Base-by-base conservation (phyloP, 30 jellyfish, hydroid and myxozoan species). In the Turritopsis rubra region DNA sequence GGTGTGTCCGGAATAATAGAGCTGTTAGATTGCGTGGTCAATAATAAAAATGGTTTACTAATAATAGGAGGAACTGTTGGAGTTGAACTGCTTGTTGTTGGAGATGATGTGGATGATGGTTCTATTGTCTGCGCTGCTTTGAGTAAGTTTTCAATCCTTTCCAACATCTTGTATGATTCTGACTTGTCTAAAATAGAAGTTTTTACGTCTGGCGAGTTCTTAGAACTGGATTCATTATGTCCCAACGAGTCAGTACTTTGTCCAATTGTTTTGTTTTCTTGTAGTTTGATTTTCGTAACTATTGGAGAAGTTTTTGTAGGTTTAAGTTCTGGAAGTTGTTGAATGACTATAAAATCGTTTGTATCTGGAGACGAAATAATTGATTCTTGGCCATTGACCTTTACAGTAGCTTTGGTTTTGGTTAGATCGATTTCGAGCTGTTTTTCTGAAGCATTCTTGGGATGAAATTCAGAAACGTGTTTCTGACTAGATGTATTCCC, bases 31-130 rank as follows among this genome's bases (percentile, higher is more conserved):
- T 41, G 60, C 5, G 9, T 41, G 60, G 60, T 3, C 60, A 41
- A 13, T 41, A 20, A 18, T 8, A 21, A 73, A 13, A 20, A 21
- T 24, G 29, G 29, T 29, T 21, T 21, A 73, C 54, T 21, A 28
- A 20, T 18, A 29, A 20, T 26, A 68, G 30, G 29, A 68, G 28
- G 28, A 4, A 22, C 29, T 30, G 60, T 27, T 7, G 85, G 77
- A 24, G 85, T 21, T 31, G 81, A 21, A 28, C 26, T 23, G 29
- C 19, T 25, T 21, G 26, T 78, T 1, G 21, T 8, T 0, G 77
- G 79, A 8, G 52, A 27, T 21, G 25, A 13, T 54, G 66, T 28
- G 21, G 76, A 8, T 79, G 85, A 25, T 79, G 85, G 68, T 52
- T n/a, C 85, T 7, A 77, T 18, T 79, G 85, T 28, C 29, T 26